Percentiles rank a stretch among this genome's conserved stretches.
These are phyloP conservation scores for Drosophila suzukii DNA, from an alignment of 1,140 invertebrate species.

Conservation along the genomic window DNA sequence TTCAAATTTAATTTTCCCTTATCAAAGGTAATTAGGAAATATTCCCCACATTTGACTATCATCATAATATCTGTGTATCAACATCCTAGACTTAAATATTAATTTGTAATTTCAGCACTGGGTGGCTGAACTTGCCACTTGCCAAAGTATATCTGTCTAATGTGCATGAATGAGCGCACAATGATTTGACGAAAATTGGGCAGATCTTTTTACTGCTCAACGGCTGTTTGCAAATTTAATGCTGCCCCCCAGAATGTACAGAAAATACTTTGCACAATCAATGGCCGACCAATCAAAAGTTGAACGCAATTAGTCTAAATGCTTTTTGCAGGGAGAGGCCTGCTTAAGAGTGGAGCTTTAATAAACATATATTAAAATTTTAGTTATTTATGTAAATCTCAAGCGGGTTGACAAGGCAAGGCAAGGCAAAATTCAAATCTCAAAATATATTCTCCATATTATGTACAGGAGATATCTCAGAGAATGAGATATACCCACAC, in stretches of 20 bases:
- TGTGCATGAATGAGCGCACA: slow-evolving; percentile 62
- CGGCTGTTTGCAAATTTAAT: slow-evolving; percentile 71
- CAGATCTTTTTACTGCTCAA: slow-evolving; percentile 61
- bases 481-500: neutral
- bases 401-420: slow-evolving; percentile 67
- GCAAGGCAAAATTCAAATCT: slow-evolving; percentile 50
- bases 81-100: slow-evolving; percentile 38
- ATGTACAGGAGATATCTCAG: slow-evolving; percentile 41
- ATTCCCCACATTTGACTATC: neutral
- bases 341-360: slow-evolving; percentile 71
- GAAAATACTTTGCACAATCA: slow-evolving; percentile 53
- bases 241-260: slow-evolving; percentile 40
- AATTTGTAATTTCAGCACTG: slow-evolving; percentile 36
- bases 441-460: slow-evolving; percentile 61
- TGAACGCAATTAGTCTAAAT: slow-evolving; percentile 71
- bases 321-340: slow-evolving; percentile 39
- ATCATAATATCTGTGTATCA: slow-evolving; percentile 2
- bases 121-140: slow-evolving; percentile 48
- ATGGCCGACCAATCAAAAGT: slow-evolving; percentile 76
- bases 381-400: slow-evolving; percentile 82
- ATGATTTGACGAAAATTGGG: slow-evolving; percentile 29
- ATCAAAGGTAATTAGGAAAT: too few species aligned
- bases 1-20: neutral
- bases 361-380: slow-evolving; percentile 83
- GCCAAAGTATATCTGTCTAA: slow-evolving; percentile 61